Percentiles rank a stretch among this genome's conserved stretches.
phyloP scores from a whole-genome alignment of 2,797 vertebrate species.

The Rachycentron canadum region DNA sequence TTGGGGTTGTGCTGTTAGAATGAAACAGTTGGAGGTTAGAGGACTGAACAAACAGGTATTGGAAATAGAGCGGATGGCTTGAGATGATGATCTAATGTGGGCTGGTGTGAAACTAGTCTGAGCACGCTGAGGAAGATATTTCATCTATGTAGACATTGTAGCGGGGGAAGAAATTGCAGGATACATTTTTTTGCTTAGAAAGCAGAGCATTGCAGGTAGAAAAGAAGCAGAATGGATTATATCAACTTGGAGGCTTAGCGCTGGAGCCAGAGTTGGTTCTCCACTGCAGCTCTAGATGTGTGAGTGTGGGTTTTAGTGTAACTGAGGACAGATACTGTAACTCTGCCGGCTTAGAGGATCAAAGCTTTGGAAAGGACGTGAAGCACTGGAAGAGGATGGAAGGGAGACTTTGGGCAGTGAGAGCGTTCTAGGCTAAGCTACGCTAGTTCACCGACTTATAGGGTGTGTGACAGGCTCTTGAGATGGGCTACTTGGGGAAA shows the following conservation, averaged over 20 bases:
- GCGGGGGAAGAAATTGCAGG: constrained; percentile 12
- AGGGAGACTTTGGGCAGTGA: constrained; percentile 72
- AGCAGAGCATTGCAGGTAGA: constrained; percentile 51
- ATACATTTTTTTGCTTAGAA: constrained; percentile 41
- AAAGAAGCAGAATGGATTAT: constrained; percentile 70
- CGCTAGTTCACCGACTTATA: constrained; percentile 73
- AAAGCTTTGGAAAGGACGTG: constrained; percentile 75
- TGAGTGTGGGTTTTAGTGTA: constrained; percentile 76
- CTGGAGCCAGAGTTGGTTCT: constrained; percentile 62
- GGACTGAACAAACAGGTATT: constrained; percentile 26
- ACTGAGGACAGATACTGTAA: constrained; percentile 75
- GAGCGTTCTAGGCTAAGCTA: constrained; percentile 69
- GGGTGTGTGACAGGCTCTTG: constrained; percentile 65
- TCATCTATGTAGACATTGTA: neutral
- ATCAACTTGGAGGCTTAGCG: constrained; percentile 64
- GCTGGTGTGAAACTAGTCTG: constrained; percentile 32
- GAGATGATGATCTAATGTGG: constrained; percentile 11
- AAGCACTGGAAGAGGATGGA: constrained; percentile 70
- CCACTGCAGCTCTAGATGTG: constrained; percentile 57
- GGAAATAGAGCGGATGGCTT: constrained; percentile 43
- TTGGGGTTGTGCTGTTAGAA: constrained; percentile 9
- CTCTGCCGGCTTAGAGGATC: constrained; percentile 80
- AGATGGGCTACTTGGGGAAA: constrained; percentile 52
- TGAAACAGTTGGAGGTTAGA: constrained; percentile 9
- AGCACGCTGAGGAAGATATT: constrained; percentile 58